A percentile compares a stretch with the other conserved stretches of the same genome.
phyloP scores from a whole-genome alignment of 2,113 vertebrate genomes.

The Diphyllodes magnificus region DNA sequence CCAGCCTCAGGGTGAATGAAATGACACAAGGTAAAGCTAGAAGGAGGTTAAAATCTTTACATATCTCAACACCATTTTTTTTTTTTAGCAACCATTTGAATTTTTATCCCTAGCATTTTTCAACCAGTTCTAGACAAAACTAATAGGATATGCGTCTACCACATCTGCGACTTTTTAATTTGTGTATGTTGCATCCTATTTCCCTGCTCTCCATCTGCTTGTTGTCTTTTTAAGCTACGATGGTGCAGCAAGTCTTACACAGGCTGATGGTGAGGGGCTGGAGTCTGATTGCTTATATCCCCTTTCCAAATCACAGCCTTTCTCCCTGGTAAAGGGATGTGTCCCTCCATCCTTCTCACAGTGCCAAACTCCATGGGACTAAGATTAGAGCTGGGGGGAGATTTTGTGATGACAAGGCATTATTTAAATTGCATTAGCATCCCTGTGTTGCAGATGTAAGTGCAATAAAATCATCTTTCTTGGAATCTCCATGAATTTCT shows the following conservation, averaged over 20 bases:
- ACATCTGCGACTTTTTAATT: conserved; percentile 46
- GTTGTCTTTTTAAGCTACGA: not conserved
- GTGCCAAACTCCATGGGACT: not conserved
- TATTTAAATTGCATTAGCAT: not conserved
- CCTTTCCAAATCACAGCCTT: not conserved
- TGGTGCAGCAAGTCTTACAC: not conserved
- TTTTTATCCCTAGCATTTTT: not conserved
- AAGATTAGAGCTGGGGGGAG: not conserved
- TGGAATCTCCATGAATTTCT: not conserved
- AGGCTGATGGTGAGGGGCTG: not conserved
- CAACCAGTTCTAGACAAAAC: conserved; percentile 19
- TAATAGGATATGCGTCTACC: conserved; percentile 48
- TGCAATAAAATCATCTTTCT: not conserved
- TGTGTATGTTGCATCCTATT: conserved; percentile 39
- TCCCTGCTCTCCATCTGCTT: conserved; percentile 42
- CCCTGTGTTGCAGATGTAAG: not conserved
- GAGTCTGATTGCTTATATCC: not conserved
- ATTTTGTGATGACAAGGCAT: not conserved
- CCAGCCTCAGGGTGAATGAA: not conserved
- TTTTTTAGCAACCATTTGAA: not conserved
- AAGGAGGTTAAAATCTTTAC: not conserved
- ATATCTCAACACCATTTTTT: not conserved
- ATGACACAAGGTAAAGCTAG: not conserved
- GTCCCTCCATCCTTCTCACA: not conserved
- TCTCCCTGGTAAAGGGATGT: not conserved